Base-by-base conservation (phyloP, 2,888 invertebrate genomes). In the Allolobophora icterica region DNA sequence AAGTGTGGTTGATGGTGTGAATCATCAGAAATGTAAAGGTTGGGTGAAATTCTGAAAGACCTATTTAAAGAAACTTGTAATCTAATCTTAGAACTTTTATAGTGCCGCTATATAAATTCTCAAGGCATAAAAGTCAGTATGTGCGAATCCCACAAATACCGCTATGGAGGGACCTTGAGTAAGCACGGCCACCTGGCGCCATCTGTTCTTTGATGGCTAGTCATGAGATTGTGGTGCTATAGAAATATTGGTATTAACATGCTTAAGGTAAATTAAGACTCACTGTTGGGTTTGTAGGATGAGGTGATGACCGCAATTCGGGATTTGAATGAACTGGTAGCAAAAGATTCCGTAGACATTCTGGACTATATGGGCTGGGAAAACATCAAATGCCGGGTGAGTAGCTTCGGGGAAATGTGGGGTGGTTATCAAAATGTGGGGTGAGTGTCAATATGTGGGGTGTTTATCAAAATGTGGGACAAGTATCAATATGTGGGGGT, bases 351-450 rank as follows among this genome's bases (percentile, higher is more conserved):
- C 91, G 94, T 94, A 15, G 94, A 94, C 92, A 92, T 93, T 83
- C 92, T 95, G 35, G 33, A 91, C n/a, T 94, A 94, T 92, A 93
- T 94, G 92, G 93, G 92, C 17, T 94, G 93, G 94, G 92, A 93
- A 52, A 92, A 90, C 35, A n/a, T 89, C 87, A 87, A 35, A 87
- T 87, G 87, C 24, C 33, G 87, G 34, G 87, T 87, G 35, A 71
- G n/a, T 71, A n/a, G n/a, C 71, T 71, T 71, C 8, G 71, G 71
- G 52, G 71, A 71, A 71, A 71, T 71, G n/a, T 71, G 71, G 8
- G 8, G n/a, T n/a, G 13, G 8, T 2, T 52, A 4, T 52, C 21
- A 52, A 52, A 21, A n/a, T 71, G 24, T 52, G 21, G 21, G 21
- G 52, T 24, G 24, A 24, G 24, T 45, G 2, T 45, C 17, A 45